These are phyloP conservation scores for Epinephelus awoara DNA, from an alignment of 2,797 vertebrate species.

Conservation along the genomic window DNA sequence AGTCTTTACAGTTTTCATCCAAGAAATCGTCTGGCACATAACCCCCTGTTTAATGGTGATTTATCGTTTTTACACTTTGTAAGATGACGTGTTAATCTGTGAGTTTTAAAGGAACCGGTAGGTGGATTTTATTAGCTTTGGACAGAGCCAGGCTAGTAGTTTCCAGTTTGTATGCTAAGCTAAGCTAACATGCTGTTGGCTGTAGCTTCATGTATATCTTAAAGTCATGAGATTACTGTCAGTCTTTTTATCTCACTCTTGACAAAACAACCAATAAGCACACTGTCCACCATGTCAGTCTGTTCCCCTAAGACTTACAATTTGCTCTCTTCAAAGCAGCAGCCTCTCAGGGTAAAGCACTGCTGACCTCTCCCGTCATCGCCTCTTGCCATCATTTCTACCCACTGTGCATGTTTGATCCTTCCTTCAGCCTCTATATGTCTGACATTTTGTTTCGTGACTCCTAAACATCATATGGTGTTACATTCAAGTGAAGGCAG, in stretches of 20 bases:
- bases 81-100: no score
- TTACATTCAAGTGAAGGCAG: neutral
- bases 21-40: no score
- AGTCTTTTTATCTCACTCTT: neutral
- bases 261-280: neutral
- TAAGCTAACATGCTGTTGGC: no score
- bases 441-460: neutral
- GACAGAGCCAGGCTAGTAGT: no score
- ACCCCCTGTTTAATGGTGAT: no score
- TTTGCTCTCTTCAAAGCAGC: neutral
- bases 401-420: conserved; percentile 17
- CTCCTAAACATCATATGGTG: conserved; percentile 9
- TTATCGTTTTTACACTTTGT: no score
- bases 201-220: no score
- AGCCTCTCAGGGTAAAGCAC: neutral
- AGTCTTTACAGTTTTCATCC: no score
- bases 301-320: neutral
- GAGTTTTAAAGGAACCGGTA: no score
- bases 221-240: no score
- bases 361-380: neutral
- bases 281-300: neutral
- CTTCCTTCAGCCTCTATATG: neutral
- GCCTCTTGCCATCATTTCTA: conserved; percentile 1
- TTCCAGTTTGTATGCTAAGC: no score
- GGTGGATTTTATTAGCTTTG: no score